phyloP scores from a whole-genome alignment of 37 sponge, comb jelly and placozoan genomes.

The Aphrocallistes beatrix region DNA sequence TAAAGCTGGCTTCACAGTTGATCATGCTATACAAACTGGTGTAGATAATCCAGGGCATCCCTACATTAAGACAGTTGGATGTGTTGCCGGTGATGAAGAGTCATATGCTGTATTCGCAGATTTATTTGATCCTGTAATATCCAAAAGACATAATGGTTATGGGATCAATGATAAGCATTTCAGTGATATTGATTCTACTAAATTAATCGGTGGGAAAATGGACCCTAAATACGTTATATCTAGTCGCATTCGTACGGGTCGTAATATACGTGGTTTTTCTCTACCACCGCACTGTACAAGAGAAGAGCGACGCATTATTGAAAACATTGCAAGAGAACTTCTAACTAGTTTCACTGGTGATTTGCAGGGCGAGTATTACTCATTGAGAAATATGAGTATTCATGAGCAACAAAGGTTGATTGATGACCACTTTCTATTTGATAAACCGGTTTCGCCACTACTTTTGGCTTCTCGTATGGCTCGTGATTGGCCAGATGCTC shows the following conservation, averaged over 20 bases:
- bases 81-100: conserved; percentile 47
- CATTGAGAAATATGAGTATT: conserved; percentile 45
- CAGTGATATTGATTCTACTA: no score
- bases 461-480: conserved; percentile 46
- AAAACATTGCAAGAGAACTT: conserved; percentile 29
- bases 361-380: conserved; percentile 47
- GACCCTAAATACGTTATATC: no score
- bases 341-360: conserved; percentile 33
- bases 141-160: conserved; percentile 32
- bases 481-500: conserved; percentile 70
- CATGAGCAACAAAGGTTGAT: conserved; percentile 44
- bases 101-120: conserved; percentile 30
- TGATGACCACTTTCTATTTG: conserved; percentile 66
- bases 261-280: no score
- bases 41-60: conserved; percentile 48
- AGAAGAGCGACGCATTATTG: conserved; percentile 44
- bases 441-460: conserved; percentile 41
- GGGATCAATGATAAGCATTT: no score
- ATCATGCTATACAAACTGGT: no score
- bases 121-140: conserved; percentile 34
- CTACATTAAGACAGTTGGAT: conserved; percentile 44
- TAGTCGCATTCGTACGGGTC: no score
- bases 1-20: no score
- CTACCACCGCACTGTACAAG: no score
- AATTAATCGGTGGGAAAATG: no score